Base-by-base conservation (phyloP, 2,888 invertebrate genomes). In the Teleiodes luculella region DNA sequence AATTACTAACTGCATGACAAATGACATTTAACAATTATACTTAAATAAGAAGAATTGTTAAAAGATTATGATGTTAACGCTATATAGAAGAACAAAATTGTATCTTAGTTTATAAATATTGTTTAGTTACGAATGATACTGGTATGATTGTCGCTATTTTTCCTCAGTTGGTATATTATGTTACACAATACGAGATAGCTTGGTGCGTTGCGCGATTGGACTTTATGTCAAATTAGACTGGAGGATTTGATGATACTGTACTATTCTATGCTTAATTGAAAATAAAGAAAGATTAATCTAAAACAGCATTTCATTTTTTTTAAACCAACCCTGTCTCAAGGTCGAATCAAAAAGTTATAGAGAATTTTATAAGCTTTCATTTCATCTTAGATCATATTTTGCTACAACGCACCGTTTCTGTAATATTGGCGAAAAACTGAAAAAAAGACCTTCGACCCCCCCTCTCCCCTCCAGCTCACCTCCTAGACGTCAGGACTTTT, bases 221-320 rank as follows among this genome's bases (percentile, higher is more conserved):
- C 66, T 61, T 56, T 68, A 63, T 78, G 83, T 83, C 82, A 67
- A 74, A 74, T 74, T 80, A 76, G 81, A 83, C 85, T 85, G 84
- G 85, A 76, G 75, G 78, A 79, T 74, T 78, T 80, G 83, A 76
- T n/a, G 77, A 78, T 82, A 86, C 78, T 87, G 85, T 88, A 87
- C 83, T 88, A 86, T 83, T 88, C 85, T 89, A 86, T 89, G 88
- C 88, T 89, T 88, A 87, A 84, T 78, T 85, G 83, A 84, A 86
- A 88, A 88, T 87, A 87, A 89, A 88, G 79, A 84, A 77, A 79
- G 78, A 86, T 84, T 85, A 87, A 86, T 83, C 85, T 53, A 35
- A 43, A 41, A 11, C 11, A 37, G 33, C 4, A 3, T 43, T 28
- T 24, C 13, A 1, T 43, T 28, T n/a, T n/a, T n/a, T n/a, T n/a